Base-by-base conservation (phyloP, 2,113 vertebrate species). In the Grammomys surdaster region DNA sequence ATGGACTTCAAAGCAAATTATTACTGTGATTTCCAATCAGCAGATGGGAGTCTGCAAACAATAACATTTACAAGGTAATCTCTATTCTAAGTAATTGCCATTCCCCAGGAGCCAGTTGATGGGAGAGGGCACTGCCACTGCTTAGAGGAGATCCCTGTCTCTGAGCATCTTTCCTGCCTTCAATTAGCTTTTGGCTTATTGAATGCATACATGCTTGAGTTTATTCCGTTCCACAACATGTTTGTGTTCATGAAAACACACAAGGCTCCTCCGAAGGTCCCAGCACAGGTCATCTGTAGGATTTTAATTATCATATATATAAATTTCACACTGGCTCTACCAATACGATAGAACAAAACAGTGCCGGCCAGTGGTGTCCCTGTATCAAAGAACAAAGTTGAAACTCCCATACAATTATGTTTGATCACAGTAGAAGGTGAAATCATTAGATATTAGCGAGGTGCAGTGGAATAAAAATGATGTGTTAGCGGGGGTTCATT, bases 401-500 rank as follows among this genome's bases (percentile, higher is more conserved):
- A 97, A 99, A 98, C 98, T 99, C 98, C 98, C 98, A 98, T 98
- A 98, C 98, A 98, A 99, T 99, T 98, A 99, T 98, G 98, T 98
- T 98, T 98, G 98, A 98, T 98, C 98, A 98, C 96, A 96, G 98
- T 98, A 98, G 98, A 98, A 98, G 98, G 98, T 98, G 98, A 98
- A 98, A 98, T 98, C 98, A 98, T 99, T 98, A 99, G 98, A 98
- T 98, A 99, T 99, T 98, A 99, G 98, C 96, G 97, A 99, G 98
- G 98, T 98, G 98, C 97, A 97, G 98, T 98, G 97, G 98, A 98
- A 99, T 98, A 98, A 98, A 98, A 98, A 98, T 98, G 98, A 99
- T 99, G 98, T 98, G 98, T 98, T 98, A 98, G 98, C 95, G 93
- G 98, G 98, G 98, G 98, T 98, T 99, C 98, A 98, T 98, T 98